A percentile compares a stretch with the other conserved stretches of the same genome.
phyloP scores from a whole-genome alignment of 2,797 vertebrate species.

The Melanotaenia nigrans region DNA sequence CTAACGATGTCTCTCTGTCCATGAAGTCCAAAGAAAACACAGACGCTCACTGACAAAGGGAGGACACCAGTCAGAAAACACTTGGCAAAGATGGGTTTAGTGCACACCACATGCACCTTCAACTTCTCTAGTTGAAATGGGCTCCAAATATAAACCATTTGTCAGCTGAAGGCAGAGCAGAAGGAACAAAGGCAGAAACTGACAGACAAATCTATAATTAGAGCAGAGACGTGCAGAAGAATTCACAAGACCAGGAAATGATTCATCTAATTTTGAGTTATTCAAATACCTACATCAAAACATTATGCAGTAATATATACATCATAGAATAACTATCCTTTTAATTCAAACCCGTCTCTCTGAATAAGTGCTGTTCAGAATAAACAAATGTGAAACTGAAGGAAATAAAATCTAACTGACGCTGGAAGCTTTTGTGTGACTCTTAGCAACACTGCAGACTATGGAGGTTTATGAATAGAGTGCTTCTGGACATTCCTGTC shows the following conservation, averaged over 20 bases:
- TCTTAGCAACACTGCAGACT: too few species aligned
- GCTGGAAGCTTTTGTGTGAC: not conserved
- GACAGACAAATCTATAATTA: slow-evolving; percentile 7
- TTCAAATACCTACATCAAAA: not conserved
- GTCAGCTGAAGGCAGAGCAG: slow-evolving; percentile 28
- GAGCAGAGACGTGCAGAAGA: not conserved
- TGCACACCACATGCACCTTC: slow-evolving; percentile 9
- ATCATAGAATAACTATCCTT: not conserved
- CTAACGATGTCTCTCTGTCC: not conserved
- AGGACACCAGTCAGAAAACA: not conserved
- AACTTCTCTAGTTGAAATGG: slow-evolving; percentile 11
- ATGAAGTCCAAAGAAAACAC: not conserved
- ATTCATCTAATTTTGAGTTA: not conserved
- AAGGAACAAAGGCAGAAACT: not conserved
- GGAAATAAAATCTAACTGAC: slow-evolving; percentile 9
- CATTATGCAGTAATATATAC: not conserved
- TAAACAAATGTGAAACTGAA: not conserved
- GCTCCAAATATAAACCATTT: slow-evolving; percentile 30
- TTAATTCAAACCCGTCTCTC: not conserved
- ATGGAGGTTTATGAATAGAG: too few species aligned
- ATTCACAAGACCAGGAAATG: not conserved
- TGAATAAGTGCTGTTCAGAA: not conserved
- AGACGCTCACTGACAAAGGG: not conserved
- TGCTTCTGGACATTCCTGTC: too few species aligned
- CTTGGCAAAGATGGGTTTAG: slow-evolving; percentile 12